phyloP scores from a whole-genome alignment of 2,888 invertebrate genomes.

The Hoplodrina blanda region DNA sequence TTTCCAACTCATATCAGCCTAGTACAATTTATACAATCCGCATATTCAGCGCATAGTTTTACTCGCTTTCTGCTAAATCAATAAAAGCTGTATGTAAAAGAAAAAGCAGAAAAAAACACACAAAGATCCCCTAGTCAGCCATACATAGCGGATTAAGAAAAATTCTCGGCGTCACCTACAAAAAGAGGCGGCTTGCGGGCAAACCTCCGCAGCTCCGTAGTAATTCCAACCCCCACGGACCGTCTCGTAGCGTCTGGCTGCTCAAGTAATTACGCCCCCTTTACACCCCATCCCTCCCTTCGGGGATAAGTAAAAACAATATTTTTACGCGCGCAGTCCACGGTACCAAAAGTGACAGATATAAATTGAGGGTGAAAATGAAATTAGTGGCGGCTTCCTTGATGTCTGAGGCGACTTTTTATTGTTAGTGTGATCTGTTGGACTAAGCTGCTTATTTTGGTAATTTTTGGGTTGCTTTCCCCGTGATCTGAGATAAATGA shows the following conservation, averaged over 20 bases:
- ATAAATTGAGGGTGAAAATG: conserved; percentile 88
- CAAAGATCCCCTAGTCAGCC: conserved; percentile 60
- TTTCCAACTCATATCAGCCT: conserved; percentile 18
- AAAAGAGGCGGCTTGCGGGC: conserved; percentile 79
- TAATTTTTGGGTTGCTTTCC: conserved; percentile 15
- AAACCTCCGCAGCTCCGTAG: conserved; percentile 71
- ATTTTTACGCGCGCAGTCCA: conserved; percentile 87
- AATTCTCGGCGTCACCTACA: conserved; percentile 79
- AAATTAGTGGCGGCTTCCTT: conserved; percentile 84
- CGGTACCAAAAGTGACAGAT: conserved; percentile 88
- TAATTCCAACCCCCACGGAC: conserved; percentile 83
- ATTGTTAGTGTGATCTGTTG: conserved; percentile 65
- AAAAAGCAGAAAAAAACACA: conserved; percentile 49
- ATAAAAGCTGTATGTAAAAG: conserved; percentile 46
- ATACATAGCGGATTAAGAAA: conserved; percentile 79
- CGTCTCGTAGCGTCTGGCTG: conserved; percentile 82
- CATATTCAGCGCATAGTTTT: conserved; percentile 35
- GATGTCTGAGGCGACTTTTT: conserved; percentile 74
- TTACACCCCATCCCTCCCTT: conserved; percentile 69
- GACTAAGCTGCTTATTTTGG: conserved; percentile 43
- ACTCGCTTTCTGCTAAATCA: conserved; percentile 39
- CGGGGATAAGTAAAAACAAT: conserved; percentile 90
- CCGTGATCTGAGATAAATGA: not conserved
- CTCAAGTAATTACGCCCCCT: conserved; percentile 88
- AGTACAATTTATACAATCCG: conserved; percentile 15